phyloP scores from a whole-genome alignment of 92 coral and sea anemone species.

The Isaurus tuberculatus region DNA sequence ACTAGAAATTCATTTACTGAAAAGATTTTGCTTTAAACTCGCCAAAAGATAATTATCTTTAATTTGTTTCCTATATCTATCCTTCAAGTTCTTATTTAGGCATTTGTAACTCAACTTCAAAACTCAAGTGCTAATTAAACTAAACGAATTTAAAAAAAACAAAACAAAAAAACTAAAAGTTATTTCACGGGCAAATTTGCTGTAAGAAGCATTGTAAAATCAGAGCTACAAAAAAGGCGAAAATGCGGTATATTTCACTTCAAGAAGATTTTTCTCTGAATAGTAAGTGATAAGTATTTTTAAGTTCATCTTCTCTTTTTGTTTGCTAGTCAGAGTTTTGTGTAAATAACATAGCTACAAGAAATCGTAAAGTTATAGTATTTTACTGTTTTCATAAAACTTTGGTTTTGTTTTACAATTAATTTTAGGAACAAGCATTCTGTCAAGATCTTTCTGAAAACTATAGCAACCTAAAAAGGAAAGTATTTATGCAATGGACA shows the following conservation, averaged over 20 bases:
- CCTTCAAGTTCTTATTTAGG: not conserved
- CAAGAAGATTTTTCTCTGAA: too few species aligned
- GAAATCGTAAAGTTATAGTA: not conserved
- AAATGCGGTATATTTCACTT: not conserved
- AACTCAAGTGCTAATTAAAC: not conserved
- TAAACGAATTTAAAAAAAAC: not conserved
- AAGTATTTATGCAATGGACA: not conserved
- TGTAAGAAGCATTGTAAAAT: too few species aligned
- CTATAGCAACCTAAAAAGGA: slow-evolving; percentile 12
- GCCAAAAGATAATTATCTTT: not conserved
- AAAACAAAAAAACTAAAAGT: not conserved
- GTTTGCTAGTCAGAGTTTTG: not conserved
- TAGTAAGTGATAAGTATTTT: not conserved
- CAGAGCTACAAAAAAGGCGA: not conserved
- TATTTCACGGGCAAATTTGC: not conserved
- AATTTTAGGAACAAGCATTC: not conserved
- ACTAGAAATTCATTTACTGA: not conserved
- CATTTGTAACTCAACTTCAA: not conserved
- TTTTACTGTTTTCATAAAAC: not conserved
- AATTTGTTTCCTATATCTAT: not conserved
- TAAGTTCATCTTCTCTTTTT: not conserved
- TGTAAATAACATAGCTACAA: not conserved
- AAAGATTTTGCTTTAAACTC: not conserved
- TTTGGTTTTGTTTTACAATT: not conserved
- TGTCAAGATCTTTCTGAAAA: slow-evolving; percentile 10